Base-by-base conservation (phyloP, 2,888 invertebrate genomes). In the Mechanitis messenoides region DNA sequence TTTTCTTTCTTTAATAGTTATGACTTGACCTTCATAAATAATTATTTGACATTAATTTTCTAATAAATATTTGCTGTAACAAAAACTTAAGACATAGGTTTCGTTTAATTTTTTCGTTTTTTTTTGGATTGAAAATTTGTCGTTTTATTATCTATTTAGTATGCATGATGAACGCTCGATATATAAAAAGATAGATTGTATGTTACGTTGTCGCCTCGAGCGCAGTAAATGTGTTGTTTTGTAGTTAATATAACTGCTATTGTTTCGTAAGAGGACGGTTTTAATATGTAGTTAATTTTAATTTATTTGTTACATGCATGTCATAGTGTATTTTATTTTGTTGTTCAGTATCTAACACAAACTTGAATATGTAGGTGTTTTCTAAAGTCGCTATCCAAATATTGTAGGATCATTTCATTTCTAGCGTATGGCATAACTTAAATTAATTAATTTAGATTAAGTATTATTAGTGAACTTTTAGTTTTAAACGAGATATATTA, bases 111-210 rank as follows among this genome's bases (percentile, higher is more conserved):
- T 50, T 50, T 50, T 50, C 2, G 7, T 31, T 31, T 50, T 7
- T 47, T 6, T 2, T 50, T 31, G 9, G 31, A 50, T 50, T 50
- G 31, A 31, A 2, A 50, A 31, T 33, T 53, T 60, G 33, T 11
- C 5, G 31, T 4, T n/a, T 45, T 53, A 45, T 66, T 75, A 71
- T 75, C 73, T 59, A 67, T 72, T 73, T 72, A 76, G 74, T 75
- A 67, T 79, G 83, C 83, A 83, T 84, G 83, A 61, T 31, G 50
- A 31, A 7, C 31, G 50, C 31, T 31, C 9, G 31, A 31, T 31
- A 31, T 20, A 47, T 20, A n/a, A 20, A 47, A 11, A 31, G 28
- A 50, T 31, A 31, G 3, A 31, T 31, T 11, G 7, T 50, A 31
- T 50, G 50, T 50, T 11, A 35, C 35, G 35, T 35, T 35, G 35